Evolutionary conservation across 53 echinoderm and acorn worm species (phyloP), one percentile per base, ranked within the genome.

Genomic region (Paelopatides confundens): DNA sequence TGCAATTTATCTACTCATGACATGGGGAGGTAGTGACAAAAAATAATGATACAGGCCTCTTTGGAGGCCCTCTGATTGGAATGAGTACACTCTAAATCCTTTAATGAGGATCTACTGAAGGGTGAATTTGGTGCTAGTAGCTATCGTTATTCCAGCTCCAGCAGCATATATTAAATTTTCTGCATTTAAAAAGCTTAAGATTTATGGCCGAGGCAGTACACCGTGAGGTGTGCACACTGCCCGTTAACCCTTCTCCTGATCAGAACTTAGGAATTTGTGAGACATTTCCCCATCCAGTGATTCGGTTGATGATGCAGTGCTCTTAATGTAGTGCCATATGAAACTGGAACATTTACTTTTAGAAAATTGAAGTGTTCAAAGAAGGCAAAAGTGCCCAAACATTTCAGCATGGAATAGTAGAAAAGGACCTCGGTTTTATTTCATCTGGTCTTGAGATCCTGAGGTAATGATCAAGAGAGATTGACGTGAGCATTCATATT

Each of bases 371-470:
- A n/a, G n/a, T n/a, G n/a, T n/a, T n/a, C n/a, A n/a, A n/a, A n/a
- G n/a, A n/a, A n/a, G n/a, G n/a, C n/a, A n/a, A n/a, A n/a, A n/a
- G n/a, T n/a, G n/a, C 93, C 89, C 85, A 86, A 81, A 93, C 86
- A 93, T 81, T 47, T 65, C 85, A 93, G 90, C 93, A 93, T 93
- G 88, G 94, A 91, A 93, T 94, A 94, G 88, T 92, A 92, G 94
- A 94, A 94, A 86, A 88, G 94, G 94, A 94, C 94, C 92, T 94
- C 90, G 94, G 94, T 94, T 94, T 90, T 94, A 94, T 94, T 92
- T 92, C 92, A 90, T 89, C n/a, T 87, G 90, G 84, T 92, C 90
- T 81, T 35, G 43, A 86, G 90, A 92, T 84, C 90, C 83, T 87
- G 92, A 93, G 95, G 95, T 90, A 86, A 92, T 90, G 95, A 95